Base-by-base conservation (phyloP, 2,113 vertebrate genomes). In the Cathartes aura region DNA sequence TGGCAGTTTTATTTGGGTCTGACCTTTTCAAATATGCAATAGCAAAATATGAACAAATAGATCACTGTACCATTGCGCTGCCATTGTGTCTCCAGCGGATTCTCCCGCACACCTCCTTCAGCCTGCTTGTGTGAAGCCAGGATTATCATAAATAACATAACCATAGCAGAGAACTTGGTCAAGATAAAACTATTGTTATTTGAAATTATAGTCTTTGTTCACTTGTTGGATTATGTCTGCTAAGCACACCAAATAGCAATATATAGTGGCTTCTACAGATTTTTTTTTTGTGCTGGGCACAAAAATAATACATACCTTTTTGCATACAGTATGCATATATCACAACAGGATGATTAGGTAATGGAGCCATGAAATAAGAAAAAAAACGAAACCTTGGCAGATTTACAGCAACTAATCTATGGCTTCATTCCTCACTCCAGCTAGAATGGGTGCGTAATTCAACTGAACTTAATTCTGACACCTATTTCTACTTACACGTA, bases 271-370 rank as follows among this genome's bases (percentile, higher is more conserved):
- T 91, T 71, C 68, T 73, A 21, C 15, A 60, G 27, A 38, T 80
- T 60, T 72, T 75, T 55, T 43, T 93, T 70, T 23, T 50, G 4
- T 76, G 42, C 92, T 78, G 34, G 64, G 71, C 88, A 70, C 58
- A 62, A 87, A 96, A 88, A 71, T 87, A 79, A 80, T 58, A 76
- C 55, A 21, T 89, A 64, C 74, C 78, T 89, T 94, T 95, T 96
- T 89, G 81, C 47, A 68, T 82, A 50, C 2, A 73, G 23, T 70
- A 52, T 78, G 67, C 34, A 79, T 86, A 34, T 82, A 74, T 87
- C 62, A 67, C 67, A 91, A 85, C 17, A 95, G 76, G 62, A n/a
- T 91, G 48, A 56, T 63, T 80, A 79, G 38, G 22, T 90, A 94
- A 89, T n/a, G 23, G 50, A 92, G 32, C 50, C 70, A 71, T 92